These are phyloP conservation scores for Rhamphomyia laevipes DNA, from an alignment of 2,888 invertebrate species.

Conservation along the genomic window DNA sequence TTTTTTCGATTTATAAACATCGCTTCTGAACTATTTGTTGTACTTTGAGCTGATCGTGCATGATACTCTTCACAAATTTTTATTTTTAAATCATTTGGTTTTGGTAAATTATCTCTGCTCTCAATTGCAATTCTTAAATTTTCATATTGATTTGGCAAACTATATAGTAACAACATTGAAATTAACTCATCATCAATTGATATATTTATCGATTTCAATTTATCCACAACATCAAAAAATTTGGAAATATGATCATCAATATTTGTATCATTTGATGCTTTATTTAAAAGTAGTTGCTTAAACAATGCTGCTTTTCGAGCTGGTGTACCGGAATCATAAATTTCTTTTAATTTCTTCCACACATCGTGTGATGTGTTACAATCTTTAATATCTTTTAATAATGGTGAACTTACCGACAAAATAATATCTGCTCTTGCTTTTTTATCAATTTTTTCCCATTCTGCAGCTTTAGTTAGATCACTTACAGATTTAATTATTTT, in stretches of 20 bases:
- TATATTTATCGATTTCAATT: slow-evolving; percentile 8
- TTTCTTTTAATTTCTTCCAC: slow-evolving; percentile 8
- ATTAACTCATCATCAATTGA: slow-evolving; percentile 7
- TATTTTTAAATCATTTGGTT: neutral
- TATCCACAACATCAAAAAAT: slow-evolving; percentile 10
- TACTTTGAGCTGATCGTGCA: too few relatives aligned
- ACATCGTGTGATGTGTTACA: slow-evolving; percentile 7
- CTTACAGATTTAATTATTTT: neutral
- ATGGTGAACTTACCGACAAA: slow-evolving; percentile 10
- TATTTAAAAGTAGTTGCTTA: slow-evolving; percentile 8
- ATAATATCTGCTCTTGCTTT: slow-evolving; percentile 13
- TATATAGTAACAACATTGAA: slow-evolving; percentile 9
- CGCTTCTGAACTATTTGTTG: too few relatives aligned
- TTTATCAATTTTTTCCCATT: slow-evolving; percentile 8
- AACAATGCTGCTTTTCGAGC: slow-evolving; percentile 11
- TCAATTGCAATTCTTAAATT: slow-evolving; percentile 7
- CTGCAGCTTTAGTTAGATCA: neutral
- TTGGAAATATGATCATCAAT: slow-evolving; percentile 4
- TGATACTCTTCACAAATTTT: slow-evolving; percentile 4
- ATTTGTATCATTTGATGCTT: slow-evolving; percentile 7
- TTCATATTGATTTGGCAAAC: slow-evolving; percentile 4
- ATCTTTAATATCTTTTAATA: slow-evolving; percentile 10
- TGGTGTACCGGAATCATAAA: slow-evolving; percentile 7
- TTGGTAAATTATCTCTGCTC: slow-evolving; percentile 4
- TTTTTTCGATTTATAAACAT: too few relatives aligned